Evolutionary conservation across 1,140 invertebrate genomes (phyloP), one percentile per base, ranked within the genome.

Genomic region (Drosophila pseudoananassae): DNA sequence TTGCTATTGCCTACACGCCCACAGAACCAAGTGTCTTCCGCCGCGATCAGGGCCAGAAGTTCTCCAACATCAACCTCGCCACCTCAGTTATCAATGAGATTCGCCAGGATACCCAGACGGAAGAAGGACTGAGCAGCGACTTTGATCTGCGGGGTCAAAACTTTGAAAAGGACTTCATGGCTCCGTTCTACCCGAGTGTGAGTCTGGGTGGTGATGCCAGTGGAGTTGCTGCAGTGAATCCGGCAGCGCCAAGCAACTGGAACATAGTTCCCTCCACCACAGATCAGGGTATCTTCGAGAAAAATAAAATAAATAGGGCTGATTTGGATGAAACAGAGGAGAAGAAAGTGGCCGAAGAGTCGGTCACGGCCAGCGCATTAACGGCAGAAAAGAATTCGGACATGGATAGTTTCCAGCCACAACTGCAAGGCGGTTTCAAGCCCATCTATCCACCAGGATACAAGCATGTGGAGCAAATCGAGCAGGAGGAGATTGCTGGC

Each of bases 101-200:
- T 45, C 78, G 79, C 1, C 46, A 63, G 20, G 78, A 90, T n/a
- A 82, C 84, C 3, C 90, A 91, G 33, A 84, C 85, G 4, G 79
- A 84, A 45, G 74, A 84, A 23, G 61, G 72, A 10, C 55, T 87
- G 0, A 90, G 74, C 47, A 74, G 74, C 5, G 91, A 90, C 8
- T 80, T 89, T n/a, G 89, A 89, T 74, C 60, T 88, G 49, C 79
- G 91, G 7, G 91, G 81, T 2, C 91, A 92, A 38, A 91, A 91
- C 46, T 85, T 75, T 33, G 89, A 92, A 50, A 93, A 94, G 63
- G 93, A 94, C 73, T 95, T 95, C 59, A 94, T 95, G 93, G 95
- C 95, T 1, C 95, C 95, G 0, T 96, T 96, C 63, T 93, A 95
- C 8, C 94, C 95, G 0, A 95, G 95, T 77, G 91, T 94, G 1